phyloP scores from a whole-genome alignment of 2,797 vertebrate genomes.

The Hydrophis major region DNA sequence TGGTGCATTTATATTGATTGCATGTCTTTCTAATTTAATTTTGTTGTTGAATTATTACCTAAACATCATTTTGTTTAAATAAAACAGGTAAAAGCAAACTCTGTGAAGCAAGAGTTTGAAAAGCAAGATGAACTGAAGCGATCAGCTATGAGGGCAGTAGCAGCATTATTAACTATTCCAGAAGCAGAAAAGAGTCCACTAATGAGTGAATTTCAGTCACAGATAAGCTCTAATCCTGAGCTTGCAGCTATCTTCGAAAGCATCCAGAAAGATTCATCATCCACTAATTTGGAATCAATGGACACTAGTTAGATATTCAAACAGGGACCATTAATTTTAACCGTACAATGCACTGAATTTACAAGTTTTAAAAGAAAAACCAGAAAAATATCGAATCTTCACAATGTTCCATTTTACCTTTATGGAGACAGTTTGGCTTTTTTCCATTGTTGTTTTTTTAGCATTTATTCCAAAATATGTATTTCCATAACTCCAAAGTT shows the following conservation, averaged over 20 bases:
- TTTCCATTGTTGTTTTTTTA: constrained; percentile 81
- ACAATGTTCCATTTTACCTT: constrained; percentile 79
- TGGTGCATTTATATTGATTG: neutral
- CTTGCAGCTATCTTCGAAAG: constrained; percentile 98
- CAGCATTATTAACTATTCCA: constrained; percentile 94
- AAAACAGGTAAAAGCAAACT: constrained; percentile 94
- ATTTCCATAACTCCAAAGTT: constrained; percentile 76
- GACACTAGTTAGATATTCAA: constrained; percentile 91
- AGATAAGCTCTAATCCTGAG: constrained; percentile 98
- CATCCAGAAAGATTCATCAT: constrained; percentile 98
- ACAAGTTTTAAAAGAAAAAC: constrained; percentile 78
- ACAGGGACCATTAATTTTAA: constrained; percentile 80
- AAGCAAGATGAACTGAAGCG: constrained; percentile 98
- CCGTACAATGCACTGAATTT: constrained; percentile 93
- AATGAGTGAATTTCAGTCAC: constrained; percentile 98
- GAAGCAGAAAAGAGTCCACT: constrained; percentile 97
- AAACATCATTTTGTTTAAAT: neutral
- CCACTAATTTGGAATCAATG: constrained; percentile 98
- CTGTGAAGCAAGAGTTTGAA: constrained; percentile 98
- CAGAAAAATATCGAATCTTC: constrained; percentile 80
- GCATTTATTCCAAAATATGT: constrained; percentile 80
- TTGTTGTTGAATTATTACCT: neutral
- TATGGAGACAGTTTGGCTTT: constrained; percentile 77
- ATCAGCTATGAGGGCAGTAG: constrained; percentile 96
- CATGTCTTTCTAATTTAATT: neutral